Base-by-base conservation (phyloP, 2,888 invertebrate genomes). In the Onthophagus sagittarius region DNA sequence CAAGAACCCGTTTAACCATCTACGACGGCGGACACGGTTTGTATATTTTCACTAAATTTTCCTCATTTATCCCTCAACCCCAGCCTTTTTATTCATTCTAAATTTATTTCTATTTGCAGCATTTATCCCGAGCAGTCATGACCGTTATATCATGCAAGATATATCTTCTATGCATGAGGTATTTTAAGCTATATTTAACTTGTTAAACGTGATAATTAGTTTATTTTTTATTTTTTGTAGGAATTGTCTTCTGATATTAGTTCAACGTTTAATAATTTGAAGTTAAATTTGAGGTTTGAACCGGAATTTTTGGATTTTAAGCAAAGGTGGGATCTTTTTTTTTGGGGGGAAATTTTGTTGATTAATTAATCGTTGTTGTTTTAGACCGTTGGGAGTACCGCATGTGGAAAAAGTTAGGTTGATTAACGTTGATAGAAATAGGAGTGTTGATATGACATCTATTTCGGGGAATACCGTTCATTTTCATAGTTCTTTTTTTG, bases 401-500 rank as follows among this genome's bases (percentile, higher is more conserved):
- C 93, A 93, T 83, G 91, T 94, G 85, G 92, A 93, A 86, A 90
- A 91, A 83, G 97, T 98, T 78, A 93, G 93, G 79, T 88, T 98
- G 79, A 91, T 93, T 85, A 98, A 98, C 89, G 90, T 91, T 81
- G 94, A 94, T 87, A 87, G 88, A 79, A 95, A 96, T 87, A 91
- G 91, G 83, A 96, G 93, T 82, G 90, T 98, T 82, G 95, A 96
- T 85, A 91, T 98, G 84, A 93, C 95, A 83, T 97, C 97, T 78
- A 96, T 98, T 83, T 96, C 97, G 78, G 97, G 97, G 81, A 95
- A 93, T 85, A 96, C 96, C 80, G 93, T 94, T 53, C 95, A 97
- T 88, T 98, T 98, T 88, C 97, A 98, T 86, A 97, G 97, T 82
- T 97, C 98, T 78, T 98, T 98, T 89, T 98, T 98, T 86, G 94